Conservation (phyloP, 2,888 invertebrate genomes). For the Epirrhoe tristata region DNA sequence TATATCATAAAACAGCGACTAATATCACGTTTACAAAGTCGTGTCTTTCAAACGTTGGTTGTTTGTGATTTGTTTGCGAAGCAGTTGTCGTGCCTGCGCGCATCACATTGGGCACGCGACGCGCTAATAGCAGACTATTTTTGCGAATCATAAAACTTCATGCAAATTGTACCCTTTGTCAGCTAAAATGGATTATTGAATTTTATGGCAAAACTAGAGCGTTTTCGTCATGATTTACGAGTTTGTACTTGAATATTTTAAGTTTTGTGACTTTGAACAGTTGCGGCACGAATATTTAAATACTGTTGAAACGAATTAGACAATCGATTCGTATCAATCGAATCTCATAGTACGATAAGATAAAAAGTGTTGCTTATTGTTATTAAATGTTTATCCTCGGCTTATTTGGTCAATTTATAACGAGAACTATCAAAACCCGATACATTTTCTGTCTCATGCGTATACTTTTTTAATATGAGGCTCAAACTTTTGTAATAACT, state of each 20-base stretch:
- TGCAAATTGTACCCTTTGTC: constrained; percentile 26
- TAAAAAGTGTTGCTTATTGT: no score
- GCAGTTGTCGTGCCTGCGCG: constrained; percentile 22
- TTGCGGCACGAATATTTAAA: constrained; percentile 1
- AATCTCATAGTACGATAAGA: no score
- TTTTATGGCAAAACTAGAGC: constrained; percentile 19
- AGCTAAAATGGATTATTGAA: constrained; percentile 27
- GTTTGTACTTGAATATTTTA: constrained; percentile 26
- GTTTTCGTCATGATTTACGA: constrained; percentile 13
- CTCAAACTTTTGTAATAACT: no score
- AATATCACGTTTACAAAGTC: constrained; percentile 9
- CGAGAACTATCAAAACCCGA: no score
- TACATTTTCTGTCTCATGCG: no score
- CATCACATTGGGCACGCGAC: constrained; percentile 25
- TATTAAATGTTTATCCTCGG: no score
- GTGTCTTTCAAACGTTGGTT: constrained; percentile 13
- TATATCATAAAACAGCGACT: no score
- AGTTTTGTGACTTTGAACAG: constrained; percentile 20
- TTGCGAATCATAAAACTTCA: constrained; percentile 26
- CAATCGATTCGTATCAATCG: neutral
- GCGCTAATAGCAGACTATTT: constrained; percentile 30
- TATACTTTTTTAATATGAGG: no score
- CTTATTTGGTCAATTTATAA: no score
- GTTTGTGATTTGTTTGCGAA: constrained; percentile 13
- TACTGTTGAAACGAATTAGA: constrained; percentile 11